These are phyloP conservation scores for Zenarchopterus dispar DNA, from an alignment of 2,797 vertebrate species.

Conservation along the genomic window DNA sequence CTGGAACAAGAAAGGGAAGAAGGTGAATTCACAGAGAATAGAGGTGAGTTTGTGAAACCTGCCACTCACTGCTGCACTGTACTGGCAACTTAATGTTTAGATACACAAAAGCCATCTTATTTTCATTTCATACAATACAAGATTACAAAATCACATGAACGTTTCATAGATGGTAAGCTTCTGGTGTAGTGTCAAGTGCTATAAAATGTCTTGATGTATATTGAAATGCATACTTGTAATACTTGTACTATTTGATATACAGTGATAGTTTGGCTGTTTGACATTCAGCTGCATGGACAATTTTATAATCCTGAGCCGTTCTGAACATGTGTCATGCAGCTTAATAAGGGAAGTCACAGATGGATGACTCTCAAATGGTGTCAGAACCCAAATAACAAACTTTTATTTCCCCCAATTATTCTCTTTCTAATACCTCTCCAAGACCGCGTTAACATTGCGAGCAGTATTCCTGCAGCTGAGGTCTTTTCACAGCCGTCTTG, in stretches of 20 bases:
- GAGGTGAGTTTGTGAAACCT: constrained; percentile 84
- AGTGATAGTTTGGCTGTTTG: neutral
- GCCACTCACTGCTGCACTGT: constrained; percentile 5
- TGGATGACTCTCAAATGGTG: neutral
- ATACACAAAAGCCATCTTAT: neutral
- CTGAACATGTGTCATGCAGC: neutral
- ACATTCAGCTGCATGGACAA: neutral
- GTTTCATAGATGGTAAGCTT: too few species aligned
- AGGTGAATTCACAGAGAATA: constrained; percentile 96
- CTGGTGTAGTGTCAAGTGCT: too few species aligned
- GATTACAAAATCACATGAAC: neutral
- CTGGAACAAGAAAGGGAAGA: constrained; percentile 98
- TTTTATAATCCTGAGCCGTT: neutral
- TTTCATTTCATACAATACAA: neutral
- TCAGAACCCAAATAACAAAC: neutral
- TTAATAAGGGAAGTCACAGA: neutral
- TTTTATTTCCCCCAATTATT: too few species aligned
- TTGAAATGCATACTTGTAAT: too few species aligned
- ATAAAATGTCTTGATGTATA: too few species aligned
- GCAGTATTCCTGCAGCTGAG: neutral
- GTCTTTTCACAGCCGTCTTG: constrained; percentile 9
- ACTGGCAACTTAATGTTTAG: neutral
- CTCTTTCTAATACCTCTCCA: too few species aligned
- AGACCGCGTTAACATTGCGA: neutral
- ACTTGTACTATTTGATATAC: too few species aligned